A percentile compares a stretch with the other conserved stretches of the same genome.
Evolutionary conservation across 1,140 invertebrate species (phyloP).

Genomic region (Sogatella furcifera): DNA sequence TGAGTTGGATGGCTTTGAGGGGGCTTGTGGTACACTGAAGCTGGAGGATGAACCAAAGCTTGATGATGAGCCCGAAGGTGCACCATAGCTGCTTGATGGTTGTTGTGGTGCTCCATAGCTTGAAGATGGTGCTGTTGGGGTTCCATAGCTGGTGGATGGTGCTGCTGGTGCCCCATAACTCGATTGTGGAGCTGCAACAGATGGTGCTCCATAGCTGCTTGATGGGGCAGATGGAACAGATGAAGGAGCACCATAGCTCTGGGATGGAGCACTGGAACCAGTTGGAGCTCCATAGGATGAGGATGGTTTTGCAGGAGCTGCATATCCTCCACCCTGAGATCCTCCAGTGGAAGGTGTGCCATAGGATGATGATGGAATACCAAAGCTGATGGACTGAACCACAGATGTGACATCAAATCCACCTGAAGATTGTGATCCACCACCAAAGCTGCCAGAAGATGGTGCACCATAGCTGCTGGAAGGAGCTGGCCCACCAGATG

Average conservation of each 20-base stretch:
- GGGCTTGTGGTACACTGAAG: neutral
- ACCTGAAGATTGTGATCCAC: neutral
- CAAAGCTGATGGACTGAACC: neutral
- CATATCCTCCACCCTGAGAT: neutral
- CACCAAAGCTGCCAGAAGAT: neutral
- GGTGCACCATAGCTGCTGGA: slow-evolving; percentile 1
- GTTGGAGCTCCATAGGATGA: slow-evolving; percentile 9
- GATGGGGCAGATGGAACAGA: slow-evolving; percentile 6
- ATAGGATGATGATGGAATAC: slow-evolving; percentile 11
- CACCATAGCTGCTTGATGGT: slow-evolving; percentile 6
- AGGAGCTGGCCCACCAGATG: neutral
- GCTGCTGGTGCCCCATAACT: slow-evolving; percentile 2
- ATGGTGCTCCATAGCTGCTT: slow-evolving; percentile 11
- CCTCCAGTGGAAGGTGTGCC: slow-evolving; percentile 12
- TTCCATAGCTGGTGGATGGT: slow-evolving; percentile 8
- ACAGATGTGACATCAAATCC: slow-evolving; percentile 3
- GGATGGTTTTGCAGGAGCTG: slow-evolving; percentile 4
- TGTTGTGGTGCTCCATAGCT: neutral
- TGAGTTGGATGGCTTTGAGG: neutral
- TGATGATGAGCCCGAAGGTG: slow-evolving; percentile 5
- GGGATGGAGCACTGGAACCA: neutral
- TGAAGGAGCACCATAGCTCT: slow-evolving; percentile 8
- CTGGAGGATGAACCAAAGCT: slow-evolving; percentile 5
- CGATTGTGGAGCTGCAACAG: neutral
- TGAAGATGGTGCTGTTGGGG: slow-evolving; percentile 4